Evolutionary conservation across 2,797 vertebrate genomes (phyloP), one percentile per base, ranked within the genome.

Genomic region (Poecile montanus): DNA sequence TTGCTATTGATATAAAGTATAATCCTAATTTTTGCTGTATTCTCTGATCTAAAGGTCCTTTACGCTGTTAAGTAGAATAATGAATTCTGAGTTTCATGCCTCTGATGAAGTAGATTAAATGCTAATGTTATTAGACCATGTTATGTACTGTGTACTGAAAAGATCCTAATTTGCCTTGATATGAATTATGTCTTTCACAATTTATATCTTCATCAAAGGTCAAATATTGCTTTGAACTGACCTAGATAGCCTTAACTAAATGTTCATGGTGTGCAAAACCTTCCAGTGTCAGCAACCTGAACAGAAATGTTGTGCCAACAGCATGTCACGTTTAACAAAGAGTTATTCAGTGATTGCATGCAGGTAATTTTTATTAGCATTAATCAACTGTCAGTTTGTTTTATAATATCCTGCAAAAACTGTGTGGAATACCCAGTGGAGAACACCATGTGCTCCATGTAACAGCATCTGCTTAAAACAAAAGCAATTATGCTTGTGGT

Each of bases 181-280:
- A 83, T 63, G 34, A 95, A 89, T 93, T 84, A 51, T 50, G 34
- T 76, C 30, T 89, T 72, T 60, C 71, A 81, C 22, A 78, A 94
- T 88, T 92, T 94, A 63, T 79, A 44, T 89, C 51, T 79, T 84
- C 92, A 68, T 91, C 72, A 92, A 93, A 85, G 36, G 80, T n/a
- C 51, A 89, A 81, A 88, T 81, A 73, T 58, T 94, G 25, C 25
- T 85, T 95, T 95, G 63, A 83, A 85, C 58, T 89, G 76, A 94
- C 76, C 84, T 66, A 44, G 40, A 78, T 7, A 83, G 11, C 27
- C 32, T 73, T 45, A 89, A 78, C 53, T 85, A 53, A 71, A 80
- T 63, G 60, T 50, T 76, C 27, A 44, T 40, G 15, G 32, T 67
- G 45, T 81, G 30, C 56, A 72, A 83, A 92, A 1, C 13, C 32